Evolutionary conservation across 2,888 invertebrate species (phyloP), one percentile per base, ranked within the genome.

Genomic region (Microplitis deprimator): DNA sequence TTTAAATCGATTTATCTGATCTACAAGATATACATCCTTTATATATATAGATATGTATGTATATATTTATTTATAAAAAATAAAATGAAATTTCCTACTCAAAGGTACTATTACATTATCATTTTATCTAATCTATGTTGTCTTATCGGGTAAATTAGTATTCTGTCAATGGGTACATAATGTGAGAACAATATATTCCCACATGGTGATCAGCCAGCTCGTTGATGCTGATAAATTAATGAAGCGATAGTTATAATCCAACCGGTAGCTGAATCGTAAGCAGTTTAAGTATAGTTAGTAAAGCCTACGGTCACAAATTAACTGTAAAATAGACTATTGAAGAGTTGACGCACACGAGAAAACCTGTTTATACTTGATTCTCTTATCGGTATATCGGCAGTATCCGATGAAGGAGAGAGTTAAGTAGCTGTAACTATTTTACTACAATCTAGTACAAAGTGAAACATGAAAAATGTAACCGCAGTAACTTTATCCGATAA

Each of bases 171-270:
- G 13, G n/a, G 38, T 65, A 65, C 40, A 65, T 73, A 39, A 73
- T 39, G 29, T 67, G 10, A 41, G 39, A 67, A 67, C 29, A 73
- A 38, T 67, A 59, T 40, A 38, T 41, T 62, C 29, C 20, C 72
- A 17, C 38, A 20, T 65, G n/a, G 29, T 62, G 38, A 29, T 65
- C 20, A 13, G 64, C 59, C 20, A 6, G 41, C 59, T 13, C 38
- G 65, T 62, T 41, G 62, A 68, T 41, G 17, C 38, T 61, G 75
- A 68, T 75, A 68, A 75, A 75, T 75, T 75, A 75, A 75, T 75
- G 64, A 70, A 70, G 69, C 67, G 38, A 69, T 75, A 68, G 50
- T 50, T 50, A 50, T 50, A 13, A 50, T 50, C 10, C 68, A 74
- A 74, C 74, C 64, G 62, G 75, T 75, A 75, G 75, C 64, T 50